phyloP scores from a whole-genome alignment of 2,797 vertebrate species.

The Xenopus petersii region DNA sequence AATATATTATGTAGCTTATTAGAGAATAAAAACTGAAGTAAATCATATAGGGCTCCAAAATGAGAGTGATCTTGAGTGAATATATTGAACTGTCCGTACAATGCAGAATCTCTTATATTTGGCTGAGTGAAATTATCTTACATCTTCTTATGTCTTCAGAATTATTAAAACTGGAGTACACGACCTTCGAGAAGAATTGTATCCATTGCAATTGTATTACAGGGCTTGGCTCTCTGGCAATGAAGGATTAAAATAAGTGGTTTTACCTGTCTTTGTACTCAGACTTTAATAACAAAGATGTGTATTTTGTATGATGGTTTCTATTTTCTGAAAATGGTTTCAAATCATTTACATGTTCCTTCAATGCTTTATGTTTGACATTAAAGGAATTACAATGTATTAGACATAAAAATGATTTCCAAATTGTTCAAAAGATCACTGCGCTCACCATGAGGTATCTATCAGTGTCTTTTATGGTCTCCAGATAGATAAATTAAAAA shows the following conservation, averaged over 20 bases:
- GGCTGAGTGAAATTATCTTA: conserved; percentile 8
- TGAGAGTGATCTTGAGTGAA: not conserved
- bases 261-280: conserved; percentile 23
- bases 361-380: conserved; percentile 19
- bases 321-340: conserved; percentile 25
- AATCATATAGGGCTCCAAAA: not conserved
- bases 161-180: conserved; percentile 15
- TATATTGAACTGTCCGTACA: not conserved
- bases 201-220: conserved; percentile 27
- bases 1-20: no score
- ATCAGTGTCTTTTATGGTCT: not conserved
- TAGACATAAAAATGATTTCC: conserved; percentile 8
- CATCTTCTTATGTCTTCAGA: conserved; percentile 22
- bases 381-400: conserved; percentile 4
- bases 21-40: not conserved
- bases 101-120: conserved; percentile 13
- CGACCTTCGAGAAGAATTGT: conserved; percentile 24
- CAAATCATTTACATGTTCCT: conserved; percentile 9
- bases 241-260: conserved; percentile 22
- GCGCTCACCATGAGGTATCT: not conserved
- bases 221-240: conserved; percentile 12
- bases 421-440: conserved; percentile 7
- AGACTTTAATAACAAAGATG: conserved; percentile 21
- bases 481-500: not conserved
- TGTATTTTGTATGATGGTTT: conserved; percentile 14